phyloP scores from a whole-genome alignment of 2,888 invertebrate genomes.

The Eupithecia tripunctaria region DNA sequence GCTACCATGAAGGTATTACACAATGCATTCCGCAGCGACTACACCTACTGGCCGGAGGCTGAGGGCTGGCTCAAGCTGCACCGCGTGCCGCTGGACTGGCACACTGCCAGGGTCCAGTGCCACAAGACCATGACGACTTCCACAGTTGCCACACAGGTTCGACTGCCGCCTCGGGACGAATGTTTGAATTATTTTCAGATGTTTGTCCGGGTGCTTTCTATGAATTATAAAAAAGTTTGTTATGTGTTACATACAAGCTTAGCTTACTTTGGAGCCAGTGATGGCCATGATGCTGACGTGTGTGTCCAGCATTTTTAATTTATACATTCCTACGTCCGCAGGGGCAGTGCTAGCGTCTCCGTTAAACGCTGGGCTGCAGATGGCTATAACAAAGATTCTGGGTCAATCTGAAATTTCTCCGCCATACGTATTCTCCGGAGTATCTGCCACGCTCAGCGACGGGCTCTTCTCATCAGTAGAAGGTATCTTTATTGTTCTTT shows the following conservation, averaged over 20 bases:
- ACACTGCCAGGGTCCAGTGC: constrained; percentile 49
- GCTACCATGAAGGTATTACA: constrained; percentile 28
- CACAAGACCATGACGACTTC: no score
- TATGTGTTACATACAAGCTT: no score
- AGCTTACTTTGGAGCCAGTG: no score
- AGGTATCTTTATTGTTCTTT: neutral
- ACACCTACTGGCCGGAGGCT: neutral
- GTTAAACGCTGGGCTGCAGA: neutral
- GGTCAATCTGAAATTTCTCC: neutral
- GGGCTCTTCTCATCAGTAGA: neutral
- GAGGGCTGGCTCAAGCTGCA: constrained; percentile 54
- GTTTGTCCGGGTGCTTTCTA: no score
- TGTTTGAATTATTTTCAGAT: no score
- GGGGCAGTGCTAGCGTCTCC: neutral
- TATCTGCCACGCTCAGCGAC: neutral
- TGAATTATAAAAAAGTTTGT: no score
- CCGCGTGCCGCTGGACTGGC: constrained; percentile 51
- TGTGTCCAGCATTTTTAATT: no score
- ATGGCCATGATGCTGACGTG: no score
- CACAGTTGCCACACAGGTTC: no score
- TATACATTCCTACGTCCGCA: neutral
- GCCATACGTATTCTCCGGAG: neutral
- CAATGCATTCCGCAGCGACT: constrained; percentile 15
- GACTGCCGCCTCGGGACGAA: no score
- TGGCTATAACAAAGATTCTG: neutral